Percentiles rank a stretch among this genome's conserved stretches.
Conservation (phyloP, 2,797 vertebrate genomes). For the Sebastolobus altivelis region DNA sequence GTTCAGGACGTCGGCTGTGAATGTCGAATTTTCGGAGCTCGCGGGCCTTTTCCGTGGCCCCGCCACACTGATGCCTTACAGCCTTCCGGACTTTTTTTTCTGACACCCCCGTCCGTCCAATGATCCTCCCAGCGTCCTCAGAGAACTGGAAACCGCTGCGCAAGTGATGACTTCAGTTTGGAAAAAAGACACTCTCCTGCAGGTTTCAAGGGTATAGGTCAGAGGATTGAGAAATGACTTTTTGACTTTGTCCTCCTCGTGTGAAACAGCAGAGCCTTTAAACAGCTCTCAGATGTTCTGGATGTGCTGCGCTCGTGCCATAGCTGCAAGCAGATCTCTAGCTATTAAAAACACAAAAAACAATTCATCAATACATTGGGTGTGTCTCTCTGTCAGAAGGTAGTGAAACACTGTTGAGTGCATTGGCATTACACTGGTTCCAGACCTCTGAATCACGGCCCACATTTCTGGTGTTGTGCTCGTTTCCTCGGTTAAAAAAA, state of each 20-base stretch:
- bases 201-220: background rate
- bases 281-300: constrained; percentile 20
- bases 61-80: constrained; percentile 65
- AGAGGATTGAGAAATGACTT: constrained; percentile 26
- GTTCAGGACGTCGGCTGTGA: constrained; percentile 29
- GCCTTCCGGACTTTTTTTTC: background rate
- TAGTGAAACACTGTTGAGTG: background rate
- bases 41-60: constrained; percentile 34
- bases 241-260: constrained; percentile 16
- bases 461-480: background rate
- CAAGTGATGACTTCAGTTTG: constrained; percentile 10
- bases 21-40: constrained; percentile 34
- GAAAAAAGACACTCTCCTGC: background rate
- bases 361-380: background rate
- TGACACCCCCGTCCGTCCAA: background rate
- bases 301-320: constrained; percentile 54
- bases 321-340: constrained; percentile 39
- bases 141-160: constrained; percentile 30
- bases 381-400: constrained; percentile 15
- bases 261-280: constrained; percentile 3
- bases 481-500: background rate
- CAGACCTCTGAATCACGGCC: background rate
- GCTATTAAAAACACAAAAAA: constrained; percentile 1
- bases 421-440: background rate
- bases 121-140: background rate